Conservation (phyloP, 1,140 invertebrate species). For the Proales similis region DNA sequence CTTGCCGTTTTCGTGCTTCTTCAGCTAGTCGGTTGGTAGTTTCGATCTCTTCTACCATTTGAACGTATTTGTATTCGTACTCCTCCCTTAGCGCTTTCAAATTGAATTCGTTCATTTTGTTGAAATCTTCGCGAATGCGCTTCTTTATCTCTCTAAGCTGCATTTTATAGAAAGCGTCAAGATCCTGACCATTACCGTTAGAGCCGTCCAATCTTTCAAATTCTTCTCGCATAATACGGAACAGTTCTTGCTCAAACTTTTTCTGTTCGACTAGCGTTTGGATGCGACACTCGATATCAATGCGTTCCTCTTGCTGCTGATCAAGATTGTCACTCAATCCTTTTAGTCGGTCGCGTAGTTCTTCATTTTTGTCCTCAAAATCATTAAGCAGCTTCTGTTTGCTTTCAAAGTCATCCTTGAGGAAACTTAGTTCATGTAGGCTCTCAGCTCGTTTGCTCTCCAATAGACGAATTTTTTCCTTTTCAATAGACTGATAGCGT, state of each 20-base stretch:
- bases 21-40: conserved; percentile 6
- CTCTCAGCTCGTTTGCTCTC: conserved; percentile 22
- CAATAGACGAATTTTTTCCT: conserved; percentile 28
- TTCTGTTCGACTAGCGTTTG: conserved; percentile 28
- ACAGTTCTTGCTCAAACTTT: conserved; percentile 33
- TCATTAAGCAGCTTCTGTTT: conserved; percentile 4
- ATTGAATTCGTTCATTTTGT: conserved; percentile 17
- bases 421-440: conserved; percentile 22
- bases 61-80: conserved; percentile 14
- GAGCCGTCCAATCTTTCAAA: neutral
- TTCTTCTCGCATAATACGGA: conserved; percentile 21
- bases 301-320: conserved; percentile 4
- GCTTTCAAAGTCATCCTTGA: conserved; percentile 23
- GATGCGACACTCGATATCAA: conserved; percentile 29
- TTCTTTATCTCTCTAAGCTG: conserved; percentile 15
- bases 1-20: conserved; percentile 3
- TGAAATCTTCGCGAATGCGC: conserved; percentile 28
- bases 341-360: neutral
- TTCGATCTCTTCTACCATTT: conserved; percentile 28
- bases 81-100: conserved; percentile 5
- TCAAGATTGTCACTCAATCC: neutral
- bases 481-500: conserved; percentile 4
- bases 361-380: conserved; percentile 10
- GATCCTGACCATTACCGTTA: neutral
- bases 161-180: conserved; percentile 5